Evolutionary conservation across 2,888 invertebrate species (phyloP).

Genomic region (Tryphoninae sp.): DNA sequence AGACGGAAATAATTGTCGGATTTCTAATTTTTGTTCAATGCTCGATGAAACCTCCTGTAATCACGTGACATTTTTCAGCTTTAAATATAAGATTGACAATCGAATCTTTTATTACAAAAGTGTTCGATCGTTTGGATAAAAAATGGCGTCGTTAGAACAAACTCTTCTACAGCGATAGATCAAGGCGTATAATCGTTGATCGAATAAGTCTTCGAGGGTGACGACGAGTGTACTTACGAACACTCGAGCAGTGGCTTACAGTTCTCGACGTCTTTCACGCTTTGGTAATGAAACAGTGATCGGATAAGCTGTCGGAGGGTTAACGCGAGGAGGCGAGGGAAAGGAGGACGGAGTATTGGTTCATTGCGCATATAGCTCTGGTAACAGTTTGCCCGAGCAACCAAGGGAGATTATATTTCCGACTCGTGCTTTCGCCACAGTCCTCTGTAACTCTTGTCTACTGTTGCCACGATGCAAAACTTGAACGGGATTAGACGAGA

Average conservation of each 20-base stretch:
- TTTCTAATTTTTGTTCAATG: too few relatives aligned
- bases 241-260: background rate
- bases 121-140: too few relatives aligned
- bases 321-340: conserved; percentile 1
- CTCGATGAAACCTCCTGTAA: too few relatives aligned
- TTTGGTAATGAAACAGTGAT: conserved; percentile 43
- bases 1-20: too few relatives aligned
- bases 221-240: background rate
- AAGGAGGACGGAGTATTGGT: background rate
- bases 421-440: conserved; percentile 20
- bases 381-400: conserved; percentile 43
- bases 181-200: conserved; percentile 9
- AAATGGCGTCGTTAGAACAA: too few relatives aligned
- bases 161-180: too few relatives aligned
- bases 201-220: conserved; percentile 2
- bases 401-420: conserved; percentile 54
- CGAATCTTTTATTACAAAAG: too few relatives aligned
- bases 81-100: too few relatives aligned
- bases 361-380: conserved; percentile 13
- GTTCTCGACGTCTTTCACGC: conserved; percentile 26
- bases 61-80: too few relatives aligned
- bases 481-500: conserved; percentile 48
- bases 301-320: conserved; percentile 41
- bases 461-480: conserved; percentile 26
- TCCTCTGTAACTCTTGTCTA: conserved; percentile 24